Conservation (phyloP, 2,113 vertebrate genomes). For the Phrynocephalus versicolor region DNA sequence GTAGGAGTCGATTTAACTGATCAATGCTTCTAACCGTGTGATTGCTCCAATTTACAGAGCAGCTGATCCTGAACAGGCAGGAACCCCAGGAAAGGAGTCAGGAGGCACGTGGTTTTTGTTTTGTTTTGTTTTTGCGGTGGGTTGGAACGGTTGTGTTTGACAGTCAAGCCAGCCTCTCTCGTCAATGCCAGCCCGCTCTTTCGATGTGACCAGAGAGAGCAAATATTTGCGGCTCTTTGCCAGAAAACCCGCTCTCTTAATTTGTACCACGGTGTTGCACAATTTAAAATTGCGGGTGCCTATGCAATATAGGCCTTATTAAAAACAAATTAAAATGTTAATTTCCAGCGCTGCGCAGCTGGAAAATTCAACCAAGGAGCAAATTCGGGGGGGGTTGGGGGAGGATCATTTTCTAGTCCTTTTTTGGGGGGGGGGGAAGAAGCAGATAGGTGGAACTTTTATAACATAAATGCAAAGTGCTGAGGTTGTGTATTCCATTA, state of each 20-base stretch:
- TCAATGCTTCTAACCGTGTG: slow-evolving; percentile 59
- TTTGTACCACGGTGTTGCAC: too few relatives aligned
- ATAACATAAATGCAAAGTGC: background rate
- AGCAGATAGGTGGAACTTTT: too few relatives aligned
- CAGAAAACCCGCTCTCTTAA: slow-evolving; percentile 6
- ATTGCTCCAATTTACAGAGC: slow-evolving; percentile 68
- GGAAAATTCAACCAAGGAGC: too few relatives aligned
- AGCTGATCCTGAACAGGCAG: slow-evolving; percentile 58
- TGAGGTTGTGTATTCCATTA: too few relatives aligned
- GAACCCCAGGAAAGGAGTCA: slow-evolving; percentile 50
- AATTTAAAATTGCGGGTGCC: too few relatives aligned
- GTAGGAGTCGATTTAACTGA: slow-evolving; percentile 65
- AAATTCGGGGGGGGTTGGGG: too few relatives aligned
- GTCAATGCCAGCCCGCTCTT: slow-evolving; percentile 43
- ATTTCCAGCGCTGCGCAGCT: too few relatives aligned
- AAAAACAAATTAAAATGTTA: too few relatives aligned
- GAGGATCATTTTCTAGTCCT: too few relatives aligned
- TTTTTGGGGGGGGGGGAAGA: too few relatives aligned
- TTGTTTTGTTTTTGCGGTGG: slow-evolving; percentile 33
- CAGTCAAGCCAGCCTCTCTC: slow-evolving; percentile 37
- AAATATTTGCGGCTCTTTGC: slow-evolving; percentile 35
- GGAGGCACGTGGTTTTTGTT: slow-evolving; percentile 52
- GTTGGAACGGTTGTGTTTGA: slow-evolving; percentile 47
- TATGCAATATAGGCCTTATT: too few relatives aligned
- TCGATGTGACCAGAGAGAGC: slow-evolving; percentile 12